phyloP scores from a whole-genome alignment of 2,797 vertebrate species.

The Hephaestus fuliginosus region DNA sequence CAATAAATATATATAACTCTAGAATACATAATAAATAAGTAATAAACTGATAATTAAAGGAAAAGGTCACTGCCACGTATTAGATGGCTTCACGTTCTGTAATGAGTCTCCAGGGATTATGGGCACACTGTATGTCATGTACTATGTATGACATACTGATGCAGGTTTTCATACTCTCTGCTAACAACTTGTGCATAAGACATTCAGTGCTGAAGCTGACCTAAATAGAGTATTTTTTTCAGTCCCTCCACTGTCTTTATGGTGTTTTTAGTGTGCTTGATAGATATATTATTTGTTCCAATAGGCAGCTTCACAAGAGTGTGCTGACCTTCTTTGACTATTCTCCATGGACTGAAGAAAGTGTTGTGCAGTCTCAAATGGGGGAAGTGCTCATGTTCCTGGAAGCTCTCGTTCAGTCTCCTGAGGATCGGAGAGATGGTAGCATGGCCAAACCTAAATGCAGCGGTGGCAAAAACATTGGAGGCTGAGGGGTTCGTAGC shows the following conservation, averaged over 20 bases:
- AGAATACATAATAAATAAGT: background rate
- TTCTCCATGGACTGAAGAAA: conserved; percentile 96
- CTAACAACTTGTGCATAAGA: background rate
- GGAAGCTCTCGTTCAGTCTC: conserved; percentile 88
- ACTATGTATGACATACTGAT: background rate
- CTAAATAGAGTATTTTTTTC: conserved; percentile 24
- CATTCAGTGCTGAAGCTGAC: conserved; percentile 31
- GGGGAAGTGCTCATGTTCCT: conserved; percentile 85
- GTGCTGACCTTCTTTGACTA: conserved; percentile 92
- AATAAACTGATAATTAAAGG: conserved; percentile 26
- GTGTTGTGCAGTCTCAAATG: conserved; percentile 86
- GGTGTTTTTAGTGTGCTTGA: conserved; percentile 22
- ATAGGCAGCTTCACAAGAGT: conserved; percentile 24
- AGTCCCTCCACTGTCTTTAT: background rate
- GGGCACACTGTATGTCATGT: background rate
- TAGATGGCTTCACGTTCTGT: conserved; percentile 2
- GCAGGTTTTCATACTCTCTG: background rate
- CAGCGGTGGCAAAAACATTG: conserved; percentile 95
- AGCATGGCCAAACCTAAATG: conserved; percentile 96
- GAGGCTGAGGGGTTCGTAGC: conserved; percentile 88
- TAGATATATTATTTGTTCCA: conserved; percentile 32
- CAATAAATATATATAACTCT: too few relatives aligned
- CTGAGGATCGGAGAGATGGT: conserved; percentile 86
- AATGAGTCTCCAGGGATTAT: conserved; percentile 9
- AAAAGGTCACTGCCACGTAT: conserved; percentile 25